Percentiles rank a stretch among this genome's conserved stretches.
Evolutionary conservation across 2,113 vertebrate genomes (phyloP).

Genomic region (Misgurnus anguillicaudatus): DNA sequence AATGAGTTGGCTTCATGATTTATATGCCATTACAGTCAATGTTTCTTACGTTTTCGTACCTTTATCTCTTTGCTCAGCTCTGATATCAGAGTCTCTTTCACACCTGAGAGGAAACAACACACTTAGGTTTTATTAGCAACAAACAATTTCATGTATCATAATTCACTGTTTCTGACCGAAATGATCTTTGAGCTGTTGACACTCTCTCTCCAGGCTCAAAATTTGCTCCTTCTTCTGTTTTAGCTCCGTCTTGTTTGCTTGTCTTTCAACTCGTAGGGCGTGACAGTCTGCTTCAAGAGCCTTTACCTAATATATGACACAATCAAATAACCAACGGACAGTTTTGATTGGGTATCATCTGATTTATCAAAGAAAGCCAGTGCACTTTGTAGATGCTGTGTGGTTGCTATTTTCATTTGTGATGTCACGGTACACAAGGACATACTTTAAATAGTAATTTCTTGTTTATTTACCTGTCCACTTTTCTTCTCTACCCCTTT

Average conservation of each 20-base stretch:
- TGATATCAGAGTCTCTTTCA: conserved; percentile 69
- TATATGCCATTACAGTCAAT: not conserved
- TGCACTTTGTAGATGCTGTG: too few relatives aligned
- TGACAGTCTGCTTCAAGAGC: conserved; percentile 67
- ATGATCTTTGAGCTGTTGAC: conserved; percentile 65
- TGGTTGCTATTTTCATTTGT: too few relatives aligned
- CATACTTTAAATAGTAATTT: not conserved
- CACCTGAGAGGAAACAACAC: conserved; percentile 64
- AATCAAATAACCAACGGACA: not conserved
- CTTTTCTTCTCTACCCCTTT: conserved; percentile 66
- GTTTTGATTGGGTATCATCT: not conserved
- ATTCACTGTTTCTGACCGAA: conserved; percentile 63
- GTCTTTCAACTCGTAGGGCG: conserved; percentile 59
- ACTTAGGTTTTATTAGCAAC: conserved; percentile 31
- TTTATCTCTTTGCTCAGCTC: conserved; percentile 71
- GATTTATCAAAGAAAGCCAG: not conserved
- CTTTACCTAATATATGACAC: conserved; percentile 66
- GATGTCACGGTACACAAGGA: too few relatives aligned
- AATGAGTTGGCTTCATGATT: not conserved
- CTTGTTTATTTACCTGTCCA: conserved; percentile 65
- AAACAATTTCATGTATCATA: conserved; percentile 22
- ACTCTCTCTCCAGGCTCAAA: conserved; percentile 59
- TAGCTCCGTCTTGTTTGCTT: conserved; percentile 61
- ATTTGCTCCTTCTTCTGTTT: conserved; percentile 61
- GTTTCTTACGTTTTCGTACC: conserved; percentile 55